phyloP scores from a whole-genome alignment of 2,113 vertebrate species.

The Mesoclemmys tuberculata region DNA sequence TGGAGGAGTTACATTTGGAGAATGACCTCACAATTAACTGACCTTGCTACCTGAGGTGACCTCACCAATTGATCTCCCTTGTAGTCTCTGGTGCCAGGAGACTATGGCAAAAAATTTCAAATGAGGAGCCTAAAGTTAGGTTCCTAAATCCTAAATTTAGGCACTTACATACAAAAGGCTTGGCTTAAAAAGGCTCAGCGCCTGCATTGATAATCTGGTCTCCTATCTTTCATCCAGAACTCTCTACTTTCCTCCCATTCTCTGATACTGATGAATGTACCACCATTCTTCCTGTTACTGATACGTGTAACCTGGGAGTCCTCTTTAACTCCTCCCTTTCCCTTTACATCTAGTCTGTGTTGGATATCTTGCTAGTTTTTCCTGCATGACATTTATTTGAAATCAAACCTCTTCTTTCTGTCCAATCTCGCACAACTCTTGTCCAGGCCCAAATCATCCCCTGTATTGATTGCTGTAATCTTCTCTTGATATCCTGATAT shows the following conservation, averaged over 20 bases:
- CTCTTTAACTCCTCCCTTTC: neutral
- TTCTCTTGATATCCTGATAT: neutral
- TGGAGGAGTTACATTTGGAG: neutral
- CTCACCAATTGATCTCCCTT: neutral
- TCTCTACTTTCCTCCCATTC: neutral
- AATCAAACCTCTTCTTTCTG: neutral
- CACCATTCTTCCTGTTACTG: neutral
- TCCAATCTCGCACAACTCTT: neutral
- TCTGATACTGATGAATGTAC: neutral
- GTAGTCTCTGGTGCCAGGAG: neutral
- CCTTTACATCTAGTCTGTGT: neutral
- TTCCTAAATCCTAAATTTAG: neutral
- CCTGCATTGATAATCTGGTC: neutral
- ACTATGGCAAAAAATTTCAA: neutral
- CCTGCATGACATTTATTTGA: neutral
- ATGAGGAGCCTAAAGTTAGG: too few species aligned
- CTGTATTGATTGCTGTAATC: neutral
- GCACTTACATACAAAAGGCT: neutral
- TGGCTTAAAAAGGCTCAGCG: too few species aligned
- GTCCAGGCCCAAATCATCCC: neutral
- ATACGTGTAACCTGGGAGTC: neutral
- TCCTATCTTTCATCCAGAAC: neutral
- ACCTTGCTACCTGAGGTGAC: neutral
- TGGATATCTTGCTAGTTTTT: neutral
- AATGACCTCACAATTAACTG: neutral